Conservation (phyloP, 2,113 vertebrate species). For the Pluvialis apricaria region DNA sequence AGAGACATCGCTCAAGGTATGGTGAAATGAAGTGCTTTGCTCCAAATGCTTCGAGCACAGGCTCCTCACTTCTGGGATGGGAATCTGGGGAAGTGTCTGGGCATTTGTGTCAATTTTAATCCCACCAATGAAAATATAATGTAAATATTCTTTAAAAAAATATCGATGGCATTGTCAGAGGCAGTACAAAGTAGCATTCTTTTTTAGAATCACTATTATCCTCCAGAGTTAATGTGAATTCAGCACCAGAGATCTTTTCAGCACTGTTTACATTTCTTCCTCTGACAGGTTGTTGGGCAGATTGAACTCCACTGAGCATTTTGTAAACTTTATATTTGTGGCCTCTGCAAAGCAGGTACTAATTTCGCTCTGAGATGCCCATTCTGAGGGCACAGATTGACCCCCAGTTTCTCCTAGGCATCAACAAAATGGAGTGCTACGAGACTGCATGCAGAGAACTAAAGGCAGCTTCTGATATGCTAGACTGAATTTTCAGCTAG, state of each 20-base stretch:
- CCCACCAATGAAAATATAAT: not conserved
- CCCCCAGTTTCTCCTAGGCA: not conserved
- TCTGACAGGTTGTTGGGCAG: not conserved
- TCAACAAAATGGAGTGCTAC: not conserved
- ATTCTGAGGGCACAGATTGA: not conserved
- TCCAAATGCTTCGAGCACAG: not conserved
- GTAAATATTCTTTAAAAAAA: not conserved
- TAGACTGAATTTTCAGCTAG: not conserved
- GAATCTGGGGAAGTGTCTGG: not conserved
- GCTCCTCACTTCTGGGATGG: not conserved
- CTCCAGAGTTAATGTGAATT: not conserved
- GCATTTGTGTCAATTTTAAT: conserved; percentile 41
- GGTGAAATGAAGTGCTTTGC: not conserved
- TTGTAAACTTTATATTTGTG: not conserved
- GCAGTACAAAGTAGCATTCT: not conserved
- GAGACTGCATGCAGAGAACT: not conserved
- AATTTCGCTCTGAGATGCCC: not conserved
- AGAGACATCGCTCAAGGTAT: not conserved
- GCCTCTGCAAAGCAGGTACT: not conserved
- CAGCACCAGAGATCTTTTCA: not conserved
- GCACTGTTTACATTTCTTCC: not conserved
- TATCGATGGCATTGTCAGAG: not conserved
- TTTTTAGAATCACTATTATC: not conserved
- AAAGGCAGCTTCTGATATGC: not conserved
- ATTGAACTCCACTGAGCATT: not conserved